Evolutionary conservation across 1,140 invertebrate genomes (phyloP), one percentile per base, ranked within the genome.

Genomic region (Rhopalosiphum padi): DNA sequence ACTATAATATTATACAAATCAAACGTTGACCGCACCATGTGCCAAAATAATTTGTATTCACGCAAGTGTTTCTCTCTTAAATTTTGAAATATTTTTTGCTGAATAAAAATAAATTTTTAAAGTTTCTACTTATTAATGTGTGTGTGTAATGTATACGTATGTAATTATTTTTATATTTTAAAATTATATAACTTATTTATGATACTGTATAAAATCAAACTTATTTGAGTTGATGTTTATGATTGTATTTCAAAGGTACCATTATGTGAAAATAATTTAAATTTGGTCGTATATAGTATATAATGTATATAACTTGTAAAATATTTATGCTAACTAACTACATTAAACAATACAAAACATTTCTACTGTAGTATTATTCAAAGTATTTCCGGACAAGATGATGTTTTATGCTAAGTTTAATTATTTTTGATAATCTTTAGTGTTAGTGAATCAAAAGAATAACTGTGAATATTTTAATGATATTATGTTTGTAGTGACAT

Each of bases 381-480:
- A 86, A 86, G 43, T 46, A 41, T 86, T 41, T 41, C 83, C 41
- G 37, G 83, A 43, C 83, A 85, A 41, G 22, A 41, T 41, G 41
- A 85, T 85, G 23, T 85, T 77, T 35, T 77, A 77, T 77, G 60
- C 60, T 77, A 22, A n/a, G 60, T 15, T 77, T 77, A 77, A 77
- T 77, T 77, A 77, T 77, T 77, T 77, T 77, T 77, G 60, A 77
- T 77, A 77, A 35, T 77, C 30, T 77, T n/a, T 77, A 77, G 60
- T n/a, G 60, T 77, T 35, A n/a, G 60, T 77, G 60, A 77, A 77
- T 77, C 60, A 77, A 77, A 77, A 83, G 82, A 85, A 85, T 85
- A 85, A 85, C 23, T 85, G 23, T 83, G 82, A 83, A 37, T 37
- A 37, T 22, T 21, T 83, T 83, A 37, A 37, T 41, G 35, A 83